These are phyloP conservation scores for Acromyrmex heyeri DNA, from an alignment of 1,140 invertebrate species.

Conservation along the genomic window DNA sequence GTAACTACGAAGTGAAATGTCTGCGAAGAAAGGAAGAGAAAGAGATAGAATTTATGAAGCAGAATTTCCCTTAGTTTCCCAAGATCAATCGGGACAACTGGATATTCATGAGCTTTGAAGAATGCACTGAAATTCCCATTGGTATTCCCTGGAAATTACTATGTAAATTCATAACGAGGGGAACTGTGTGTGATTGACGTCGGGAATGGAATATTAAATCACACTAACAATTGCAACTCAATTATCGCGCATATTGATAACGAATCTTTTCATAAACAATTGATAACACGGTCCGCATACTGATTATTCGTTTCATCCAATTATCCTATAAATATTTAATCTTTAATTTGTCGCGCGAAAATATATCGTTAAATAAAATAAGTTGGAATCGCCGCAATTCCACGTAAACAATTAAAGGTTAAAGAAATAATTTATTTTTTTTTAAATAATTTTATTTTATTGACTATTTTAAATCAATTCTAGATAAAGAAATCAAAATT, in stretches of 20 bases:
- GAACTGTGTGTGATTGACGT: not conserved
- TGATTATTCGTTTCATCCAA: not conserved
- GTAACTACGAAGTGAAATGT: constrained; percentile 27
- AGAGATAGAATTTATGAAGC: constrained; percentile 1
- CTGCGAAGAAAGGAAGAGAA: not conserved
- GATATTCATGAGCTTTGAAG: constrained; percentile 44
- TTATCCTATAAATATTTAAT: not conserved
- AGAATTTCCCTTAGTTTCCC: constrained; percentile 3
- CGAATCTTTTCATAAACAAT: not conserved
- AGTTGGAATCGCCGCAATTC: too few species aligned
- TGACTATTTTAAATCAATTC: constrained; percentile 3
- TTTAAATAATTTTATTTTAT: not conserved
- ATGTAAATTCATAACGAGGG: constrained; percentile 25
- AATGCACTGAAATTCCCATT: constrained; percentile 45
- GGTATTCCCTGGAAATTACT: constrained; percentile 1
- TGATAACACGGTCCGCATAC: not conserved
- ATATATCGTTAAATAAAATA: too few species aligned
- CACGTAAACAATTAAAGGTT: not conserved
- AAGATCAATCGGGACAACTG: constrained; percentile 39
- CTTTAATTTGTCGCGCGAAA: too few species aligned
- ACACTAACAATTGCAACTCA: not conserved
- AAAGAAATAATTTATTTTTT: constrained; percentile 22
- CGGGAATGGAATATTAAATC: not conserved
- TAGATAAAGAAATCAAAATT: not conserved
- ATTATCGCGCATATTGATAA: constrained; percentile 7